phyloP scores from a whole-genome alignment of 2,888 invertebrate species.

The Eurois occulta region DNA sequence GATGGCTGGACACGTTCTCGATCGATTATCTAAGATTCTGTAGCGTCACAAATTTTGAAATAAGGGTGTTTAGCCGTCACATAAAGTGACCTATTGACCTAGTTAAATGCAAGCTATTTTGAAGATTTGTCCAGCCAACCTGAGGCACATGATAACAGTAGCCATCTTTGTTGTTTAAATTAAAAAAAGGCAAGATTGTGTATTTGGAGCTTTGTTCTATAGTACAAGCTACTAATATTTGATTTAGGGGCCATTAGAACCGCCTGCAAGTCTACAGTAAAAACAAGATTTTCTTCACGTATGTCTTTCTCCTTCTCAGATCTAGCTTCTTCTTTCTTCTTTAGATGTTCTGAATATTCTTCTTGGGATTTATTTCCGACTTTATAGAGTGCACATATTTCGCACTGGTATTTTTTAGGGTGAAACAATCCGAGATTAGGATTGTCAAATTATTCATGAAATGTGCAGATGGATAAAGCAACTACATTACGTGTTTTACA shows the following conservation, averaged over 20 bases:
- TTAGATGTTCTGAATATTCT: slow-evolving; percentile 24
- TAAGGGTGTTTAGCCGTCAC: too few relatives aligned
- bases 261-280: slow-evolving; percentile 52
- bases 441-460: slow-evolving; percentile 3
- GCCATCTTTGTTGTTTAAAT: slow-evolving; percentile 51
- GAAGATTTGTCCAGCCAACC: too few relatives aligned
- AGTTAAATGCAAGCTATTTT: too few relatives aligned
- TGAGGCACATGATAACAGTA: too few relatives aligned
- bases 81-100: too few relatives aligned
- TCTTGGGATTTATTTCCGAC: slow-evolving; percentile 7
- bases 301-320: slow-evolving; percentile 48
- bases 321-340: slow-evolving; percentile 1
- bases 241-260: slow-evolving; percentile 53
- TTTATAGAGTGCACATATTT: slow-evolving; percentile 22
- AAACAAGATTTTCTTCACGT: slow-evolving; percentile 33
- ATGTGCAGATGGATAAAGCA: slow-evolving; percentile 16
- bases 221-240: slow-evolving; percentile 41
- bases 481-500: slow-evolving; percentile 27
- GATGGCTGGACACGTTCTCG: too few relatives aligned
- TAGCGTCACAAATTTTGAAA: too few relatives aligned
- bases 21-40: too few relatives aligned
- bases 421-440: slow-evolving; percentile 21
- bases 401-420: slow-evolving; percentile 20
- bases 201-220: slow-evolving; percentile 54
- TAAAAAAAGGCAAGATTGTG: slow-evolving; percentile 43